Percentiles rank a stretch among this genome's conserved stretches.
Evolutionary conservation across 2,888 invertebrate species (phyloP).

Genomic region (Synanthedon formicaeformis): DNA sequence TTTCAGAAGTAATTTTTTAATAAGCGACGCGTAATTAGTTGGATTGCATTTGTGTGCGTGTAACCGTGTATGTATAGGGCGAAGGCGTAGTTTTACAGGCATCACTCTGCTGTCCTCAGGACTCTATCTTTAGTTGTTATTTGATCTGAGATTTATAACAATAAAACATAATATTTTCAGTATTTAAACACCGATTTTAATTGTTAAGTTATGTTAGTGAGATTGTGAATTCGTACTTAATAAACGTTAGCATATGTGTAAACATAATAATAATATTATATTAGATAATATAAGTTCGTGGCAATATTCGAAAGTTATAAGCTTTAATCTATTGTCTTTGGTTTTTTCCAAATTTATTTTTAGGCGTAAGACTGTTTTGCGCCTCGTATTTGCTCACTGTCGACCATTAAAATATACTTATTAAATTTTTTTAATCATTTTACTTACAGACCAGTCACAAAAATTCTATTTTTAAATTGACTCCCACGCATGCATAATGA

Average conservation of each 20-base stretch:
- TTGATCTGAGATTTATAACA: background rate
- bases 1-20: no score
- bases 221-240: constrained; percentile 16
- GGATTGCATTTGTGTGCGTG: no score
- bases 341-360: constrained; percentile 30
- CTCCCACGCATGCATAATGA: no score
- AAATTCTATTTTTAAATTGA: no score
- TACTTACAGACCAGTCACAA: no score
- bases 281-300: constrained; percentile 13
- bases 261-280: background rate
- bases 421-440: constrained; percentile 1
- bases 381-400: no score
- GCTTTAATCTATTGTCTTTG: constrained; percentile 27
- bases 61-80: no score
- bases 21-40: no score
- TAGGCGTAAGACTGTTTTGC: constrained; percentile 25
- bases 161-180: constrained; percentile 1
- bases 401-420: constrained; percentile 34
- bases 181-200: constrained; percentile 1
- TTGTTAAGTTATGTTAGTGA: constrained; percentile 20
- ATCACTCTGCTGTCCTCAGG: no score
- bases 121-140: no score
- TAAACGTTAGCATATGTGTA: background rate
- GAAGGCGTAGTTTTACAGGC: no score
- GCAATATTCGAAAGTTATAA: constrained; percentile 42